Percentiles rank a stretch among this genome's conserved stretches.
Conservation (phyloP, 2,113 vertebrate species). For the Hydrolagus affinis region DNA sequence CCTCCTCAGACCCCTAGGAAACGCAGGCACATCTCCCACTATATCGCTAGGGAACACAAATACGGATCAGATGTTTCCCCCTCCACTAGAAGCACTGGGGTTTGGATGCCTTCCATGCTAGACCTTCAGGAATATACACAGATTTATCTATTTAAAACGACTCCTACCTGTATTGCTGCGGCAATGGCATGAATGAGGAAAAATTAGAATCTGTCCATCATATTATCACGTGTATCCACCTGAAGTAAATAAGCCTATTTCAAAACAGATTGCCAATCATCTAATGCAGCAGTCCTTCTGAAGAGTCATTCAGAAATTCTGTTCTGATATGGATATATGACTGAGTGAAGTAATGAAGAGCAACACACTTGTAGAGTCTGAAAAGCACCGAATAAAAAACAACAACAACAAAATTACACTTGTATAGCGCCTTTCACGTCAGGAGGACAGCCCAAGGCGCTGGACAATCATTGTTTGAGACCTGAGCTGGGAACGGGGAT, state of each 20-base stretch:
- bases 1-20: neutral
- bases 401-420: too few relatives aligned
- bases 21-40: neutral
- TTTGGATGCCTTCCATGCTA: constrained; percentile 14
- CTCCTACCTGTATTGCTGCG: neutral
- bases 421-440: too few relatives aligned
- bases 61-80: constrained; percentile 15
- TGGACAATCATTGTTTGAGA: too few relatives aligned
- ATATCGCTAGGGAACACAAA: neutral
- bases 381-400: neutral
- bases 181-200: neutral
- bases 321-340: neutral
- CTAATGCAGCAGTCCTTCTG: neutral
- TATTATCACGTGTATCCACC: neutral
- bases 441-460: too few relatives aligned
- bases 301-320: neutral
- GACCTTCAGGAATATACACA: neutral
- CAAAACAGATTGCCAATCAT: neutral
- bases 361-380: neutral
- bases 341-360: neutral
- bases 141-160: neutral
- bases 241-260: neutral
- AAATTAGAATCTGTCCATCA: neutral
- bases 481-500: too few relatives aligned
- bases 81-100: neutral